Evolutionary conservation across 2,113 vertebrate genomes (phyloP).

Genomic region (Lampris incognitus): DNA sequence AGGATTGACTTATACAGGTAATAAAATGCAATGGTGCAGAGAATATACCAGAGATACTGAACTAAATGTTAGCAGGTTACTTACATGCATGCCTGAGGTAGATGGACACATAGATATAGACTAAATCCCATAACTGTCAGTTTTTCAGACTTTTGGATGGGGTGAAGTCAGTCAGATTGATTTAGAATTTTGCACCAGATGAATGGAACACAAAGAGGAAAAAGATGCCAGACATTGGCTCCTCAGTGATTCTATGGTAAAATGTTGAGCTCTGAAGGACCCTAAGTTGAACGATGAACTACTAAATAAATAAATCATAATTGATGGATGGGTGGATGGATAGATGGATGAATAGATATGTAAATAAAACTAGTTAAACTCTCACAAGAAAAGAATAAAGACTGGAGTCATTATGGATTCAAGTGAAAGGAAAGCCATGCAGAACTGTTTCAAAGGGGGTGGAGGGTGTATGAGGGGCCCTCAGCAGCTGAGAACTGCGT

Average conservation of each 20-base stretch:
- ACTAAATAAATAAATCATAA: constrained; percentile 57
- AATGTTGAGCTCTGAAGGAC: constrained; percentile 42
- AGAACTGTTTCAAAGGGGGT: constrained; percentile 9
- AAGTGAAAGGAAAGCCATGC: constrained; percentile 69
- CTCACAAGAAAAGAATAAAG: constrained; percentile 62
- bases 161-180: constrained; percentile 46
- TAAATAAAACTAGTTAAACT: too few relatives aligned
- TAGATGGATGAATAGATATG: too few relatives aligned
- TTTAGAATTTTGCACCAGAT: constrained; percentile 57
- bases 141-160: constrained; percentile 62
- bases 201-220: constrained; percentile 62
- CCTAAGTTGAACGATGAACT: constrained; percentile 67
- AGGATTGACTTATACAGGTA: too few relatives aligned
- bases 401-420: constrained; percentile 67
- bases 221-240: constrained; percentile 51
- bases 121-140: constrained; percentile 61
- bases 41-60: too few relatives aligned
- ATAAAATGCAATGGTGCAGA: too few relatives aligned
- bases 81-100: too few relatives aligned
- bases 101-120: constrained; percentile 44
- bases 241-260: constrained; percentile 54
- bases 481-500: constrained; percentile 41
- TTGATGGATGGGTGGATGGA: too few relatives aligned
- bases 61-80: too few relatives aligned
- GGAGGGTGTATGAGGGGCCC: not conserved